Evolutionary conservation across 2,888 invertebrate genomes (phyloP).

Genomic region (Philonicus albiceps): DNA sequence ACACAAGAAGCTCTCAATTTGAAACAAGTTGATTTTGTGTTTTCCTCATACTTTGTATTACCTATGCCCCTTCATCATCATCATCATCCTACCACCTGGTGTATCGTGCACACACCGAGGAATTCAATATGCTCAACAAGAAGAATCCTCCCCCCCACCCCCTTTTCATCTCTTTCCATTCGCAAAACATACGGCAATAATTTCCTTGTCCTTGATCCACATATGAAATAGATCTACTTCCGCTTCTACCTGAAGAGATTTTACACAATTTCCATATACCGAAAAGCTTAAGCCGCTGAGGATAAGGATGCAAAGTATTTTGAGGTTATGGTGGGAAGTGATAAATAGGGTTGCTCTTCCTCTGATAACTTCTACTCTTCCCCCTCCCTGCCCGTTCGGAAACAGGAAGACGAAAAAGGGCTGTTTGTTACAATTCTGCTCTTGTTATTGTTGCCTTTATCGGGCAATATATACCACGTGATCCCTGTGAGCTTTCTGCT

Average conservation of each 20-base stretch:
- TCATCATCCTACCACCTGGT: background rate
- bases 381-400: background rate
- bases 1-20: background rate
- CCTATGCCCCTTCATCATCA: background rate
- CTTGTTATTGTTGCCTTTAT: background rate
- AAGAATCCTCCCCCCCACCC: background rate
- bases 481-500: background rate
- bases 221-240: background rate
- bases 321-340: background rate
- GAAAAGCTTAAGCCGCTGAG: background rate
- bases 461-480: background rate
- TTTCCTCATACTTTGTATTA: background rate
- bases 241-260: background rate
- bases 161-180: background rate
- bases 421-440: background rate
- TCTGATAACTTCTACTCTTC: background rate
- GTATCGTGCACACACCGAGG: background rate
- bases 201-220: background rate
- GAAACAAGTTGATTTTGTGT: background rate
- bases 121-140: background rate
- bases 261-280: background rate
- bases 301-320: background rate
- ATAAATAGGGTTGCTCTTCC: background rate
- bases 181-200: background rate
- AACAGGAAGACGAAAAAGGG: background rate